Evolutionary conservation across 1,140 invertebrate species (phyloP), one percentile per base, ranked within the genome.

Genomic region (Archegozetes longisetosus): DNA sequence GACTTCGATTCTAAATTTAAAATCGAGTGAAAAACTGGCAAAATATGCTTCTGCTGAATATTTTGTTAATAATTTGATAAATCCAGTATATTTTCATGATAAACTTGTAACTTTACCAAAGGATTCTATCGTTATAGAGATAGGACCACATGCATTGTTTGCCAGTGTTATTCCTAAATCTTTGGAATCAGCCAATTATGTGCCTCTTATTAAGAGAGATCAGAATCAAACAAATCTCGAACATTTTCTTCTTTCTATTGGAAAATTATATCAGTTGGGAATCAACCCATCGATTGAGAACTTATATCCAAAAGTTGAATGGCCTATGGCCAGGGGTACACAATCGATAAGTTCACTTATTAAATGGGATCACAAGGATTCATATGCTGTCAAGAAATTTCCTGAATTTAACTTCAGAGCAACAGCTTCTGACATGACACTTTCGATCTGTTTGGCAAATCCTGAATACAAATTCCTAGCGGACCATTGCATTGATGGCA

Each of bases 1-100:
- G n/a, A n/a, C n/a, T n/a, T n/a, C n/a, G n/a, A n/a, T n/a, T n/a
- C n/a, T n/a, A n/a, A n/a, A n/a, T n/a, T n/a, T n/a, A n/a, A n/a
- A n/a, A n/a, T n/a, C n/a, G n/a, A n/a, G n/a, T 47, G 14, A 14
- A 47, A 47, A n/a, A n/a, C n/a, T n/a, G n/a, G n/a, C n/a, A n/a
- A n/a, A n/a, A n/a, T n/a, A n/a, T n/a, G n/a, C n/a, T 47, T 14
- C 46, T 14, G 87, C 49, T 17, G 14, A 60, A 47, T 79, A 80
- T 64, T 74, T 76, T 63, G 73, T 76, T 4, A 78, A 79, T 69
- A 80, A 80, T 65, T 70, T 78, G 22, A 69, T 53, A 25, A 76
- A 69, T 60, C 81, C 86, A 23, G 89, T 94, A 0, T 72, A 89
- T 0, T 93, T 94, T 67, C 84, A 91, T 67, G 87, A 92, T 71